Evolutionary conservation across 2,113 vertebrate species (phyloP).

Genomic region (Gila orcuttii): DNA sequence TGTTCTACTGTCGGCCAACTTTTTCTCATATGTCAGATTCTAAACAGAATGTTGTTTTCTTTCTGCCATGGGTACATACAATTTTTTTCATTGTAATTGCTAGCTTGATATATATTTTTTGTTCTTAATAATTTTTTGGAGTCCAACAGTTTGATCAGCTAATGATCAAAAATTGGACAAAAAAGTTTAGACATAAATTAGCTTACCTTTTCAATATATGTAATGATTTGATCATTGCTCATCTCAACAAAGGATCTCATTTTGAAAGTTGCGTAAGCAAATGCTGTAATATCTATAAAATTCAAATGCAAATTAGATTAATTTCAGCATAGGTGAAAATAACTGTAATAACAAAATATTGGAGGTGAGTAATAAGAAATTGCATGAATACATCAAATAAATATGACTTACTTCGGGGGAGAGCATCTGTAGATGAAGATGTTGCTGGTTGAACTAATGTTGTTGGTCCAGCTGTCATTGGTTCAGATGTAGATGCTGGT

Average conservation of each 20-base stretch:
- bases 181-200: background rate
- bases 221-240: slow-evolving; percentile 1
- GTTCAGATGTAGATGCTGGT: too few species aligned
- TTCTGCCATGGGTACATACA: too few species aligned
- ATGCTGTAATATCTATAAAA: background rate
- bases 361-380: background rate
- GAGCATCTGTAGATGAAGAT: too few species aligned
- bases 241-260: slow-evolving; percentile 29
- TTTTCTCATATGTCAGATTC: too few species aligned
- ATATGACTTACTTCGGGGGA: background rate
- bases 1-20: too few species aligned
- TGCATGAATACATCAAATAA: background rate
- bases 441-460: background rate
- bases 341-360: background rate
- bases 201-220: slow-evolving; percentile 47
- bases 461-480: background rate
- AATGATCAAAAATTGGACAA: background rate
- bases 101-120: too few species aligned
- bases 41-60: too few species aligned
- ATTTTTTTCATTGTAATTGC: too few species aligned
- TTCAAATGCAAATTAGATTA: too few species aligned
- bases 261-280: slow-evolving; percentile 20
- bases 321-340: background rate
- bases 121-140: too few species aligned
- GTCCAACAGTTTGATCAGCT: too few species aligned